Conservation (phyloP, 2,888 invertebrate genomes). For the Orchesellides sinensis region DNA sequence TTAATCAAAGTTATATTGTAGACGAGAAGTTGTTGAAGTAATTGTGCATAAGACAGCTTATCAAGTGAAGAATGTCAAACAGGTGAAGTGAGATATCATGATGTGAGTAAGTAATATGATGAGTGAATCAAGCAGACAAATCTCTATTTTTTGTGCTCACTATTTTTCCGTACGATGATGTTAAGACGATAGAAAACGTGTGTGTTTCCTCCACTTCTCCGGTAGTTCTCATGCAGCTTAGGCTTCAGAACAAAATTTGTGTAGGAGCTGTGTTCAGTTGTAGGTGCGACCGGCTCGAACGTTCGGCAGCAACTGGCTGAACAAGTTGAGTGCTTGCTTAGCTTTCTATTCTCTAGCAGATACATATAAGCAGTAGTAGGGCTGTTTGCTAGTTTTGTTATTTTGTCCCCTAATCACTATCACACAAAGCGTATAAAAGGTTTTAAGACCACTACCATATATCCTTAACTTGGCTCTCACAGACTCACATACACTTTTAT, state of each 20-base stretch:
- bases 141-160: slow-evolving; percentile 6
- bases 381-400: neutral
- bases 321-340: slow-evolving; percentile 42
- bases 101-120: slow-evolving; percentile 56
- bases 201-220: neutral
- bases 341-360: slow-evolving; percentile 33
- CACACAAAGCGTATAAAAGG: neutral
- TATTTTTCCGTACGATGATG: neutral
- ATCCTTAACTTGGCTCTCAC: neutral
- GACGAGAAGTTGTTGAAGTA: too few species aligned
- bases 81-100: slow-evolving; percentile 66
- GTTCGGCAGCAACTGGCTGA: slow-evolving; percentile 71
- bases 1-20: too few species aligned
- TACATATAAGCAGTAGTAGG: neutral
- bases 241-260: slow-evolving; percentile 31
- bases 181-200: neutral
- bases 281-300: slow-evolving; percentile 71
- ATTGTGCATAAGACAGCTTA: slow-evolving; percentile 66
- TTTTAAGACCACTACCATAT: neutral
- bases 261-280: slow-evolving; percentile 47
- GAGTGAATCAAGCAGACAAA: slow-evolving; percentile 40
- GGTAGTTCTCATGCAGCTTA: slow-evolving; percentile 52
- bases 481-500: neutral
- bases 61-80: slow-evolving; percentile 66
- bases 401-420: neutral